These are phyloP conservation scores for Hydrozoanthus tunicans DNA, from an alignment of 64 coral and sea anemone genomes.

Conservation along the genomic window DNA sequence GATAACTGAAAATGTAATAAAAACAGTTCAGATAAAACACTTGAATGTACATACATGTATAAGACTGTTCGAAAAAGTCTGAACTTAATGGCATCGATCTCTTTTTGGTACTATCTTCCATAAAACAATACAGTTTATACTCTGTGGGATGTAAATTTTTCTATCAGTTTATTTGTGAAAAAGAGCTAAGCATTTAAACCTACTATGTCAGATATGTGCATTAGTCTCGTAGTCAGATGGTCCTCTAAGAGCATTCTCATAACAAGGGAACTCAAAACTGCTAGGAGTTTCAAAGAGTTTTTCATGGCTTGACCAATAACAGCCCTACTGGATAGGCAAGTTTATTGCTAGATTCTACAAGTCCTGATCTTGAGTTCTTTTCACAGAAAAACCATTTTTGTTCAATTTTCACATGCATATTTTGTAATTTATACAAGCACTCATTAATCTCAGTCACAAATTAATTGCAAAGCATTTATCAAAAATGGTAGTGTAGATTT, in stretches of 20 bases:
- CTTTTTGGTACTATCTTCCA: too few relatives aligned
- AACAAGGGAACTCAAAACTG: too few relatives aligned
- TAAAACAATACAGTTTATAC: too few relatives aligned
- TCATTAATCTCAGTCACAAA: background rate
- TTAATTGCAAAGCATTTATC: background rate
- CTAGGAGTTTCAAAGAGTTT: background rate
- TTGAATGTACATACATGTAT: background rate
- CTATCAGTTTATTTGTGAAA: too few relatives aligned
- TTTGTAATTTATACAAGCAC: background rate
- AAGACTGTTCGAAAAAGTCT: background rate
- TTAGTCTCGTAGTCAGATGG: too few relatives aligned
- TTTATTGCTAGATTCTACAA: background rate
- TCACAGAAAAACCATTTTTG: background rate
- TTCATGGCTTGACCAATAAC: conserved; percentile 9
- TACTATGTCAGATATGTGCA: too few relatives aligned
- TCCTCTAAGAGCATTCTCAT: too few relatives aligned
- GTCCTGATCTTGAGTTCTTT: background rate
- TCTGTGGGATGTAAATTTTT: too few relatives aligned
- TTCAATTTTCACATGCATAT: background rate
- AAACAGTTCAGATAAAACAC: background rate
- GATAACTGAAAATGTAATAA: conserved; percentile 9
- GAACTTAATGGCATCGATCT: too few relatives aligned
- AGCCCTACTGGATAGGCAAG: background rate
- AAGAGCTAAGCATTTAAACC: too few relatives aligned
- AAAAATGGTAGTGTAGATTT: background rate